Conservation (phyloP, 2,113 vertebrate genomes). For the Probosciger aterrimus region DNA sequence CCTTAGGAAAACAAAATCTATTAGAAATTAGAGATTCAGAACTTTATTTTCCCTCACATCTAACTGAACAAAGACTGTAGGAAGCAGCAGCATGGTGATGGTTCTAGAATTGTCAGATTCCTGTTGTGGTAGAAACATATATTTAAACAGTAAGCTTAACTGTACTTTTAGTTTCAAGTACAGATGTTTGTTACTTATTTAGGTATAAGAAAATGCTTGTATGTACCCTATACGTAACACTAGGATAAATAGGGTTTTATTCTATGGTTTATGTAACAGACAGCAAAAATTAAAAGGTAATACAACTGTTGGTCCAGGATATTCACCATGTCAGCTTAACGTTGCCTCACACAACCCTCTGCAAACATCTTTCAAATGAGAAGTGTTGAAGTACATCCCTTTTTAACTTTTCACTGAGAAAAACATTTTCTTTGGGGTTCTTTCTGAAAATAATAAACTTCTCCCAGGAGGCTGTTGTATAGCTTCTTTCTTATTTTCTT, state of each 20-base stretch:
- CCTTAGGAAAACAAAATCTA: background rate
- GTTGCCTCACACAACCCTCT: background rate
- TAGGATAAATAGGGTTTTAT: background rate
- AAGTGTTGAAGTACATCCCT: too few species aligned
- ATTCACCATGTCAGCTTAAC: background rate
- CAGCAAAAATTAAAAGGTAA: background rate
- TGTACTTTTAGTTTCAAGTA: background rate
- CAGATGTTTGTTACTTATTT: background rate
- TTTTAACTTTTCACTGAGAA: background rate
- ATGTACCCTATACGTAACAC: background rate
- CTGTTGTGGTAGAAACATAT: background rate
- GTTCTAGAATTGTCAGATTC: background rate
- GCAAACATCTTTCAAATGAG: background rate
- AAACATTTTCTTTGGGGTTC: background rate
- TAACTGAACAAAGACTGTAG: background rate
- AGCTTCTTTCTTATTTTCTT: background rate
- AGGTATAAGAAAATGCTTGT: background rate
- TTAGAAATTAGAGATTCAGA: background rate
- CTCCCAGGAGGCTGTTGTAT: background rate
- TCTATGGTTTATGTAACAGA: background rate
- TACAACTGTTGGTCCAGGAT: background rate
- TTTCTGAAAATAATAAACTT: background rate
- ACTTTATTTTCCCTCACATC: background rate
- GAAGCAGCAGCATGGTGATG: background rate
- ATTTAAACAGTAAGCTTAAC: background rate